Percentiles rank a stretch among this genome's conserved stretches.
Conservation (phyloP, 2,113 vertebrate species). For the Cariama cristata region DNA sequence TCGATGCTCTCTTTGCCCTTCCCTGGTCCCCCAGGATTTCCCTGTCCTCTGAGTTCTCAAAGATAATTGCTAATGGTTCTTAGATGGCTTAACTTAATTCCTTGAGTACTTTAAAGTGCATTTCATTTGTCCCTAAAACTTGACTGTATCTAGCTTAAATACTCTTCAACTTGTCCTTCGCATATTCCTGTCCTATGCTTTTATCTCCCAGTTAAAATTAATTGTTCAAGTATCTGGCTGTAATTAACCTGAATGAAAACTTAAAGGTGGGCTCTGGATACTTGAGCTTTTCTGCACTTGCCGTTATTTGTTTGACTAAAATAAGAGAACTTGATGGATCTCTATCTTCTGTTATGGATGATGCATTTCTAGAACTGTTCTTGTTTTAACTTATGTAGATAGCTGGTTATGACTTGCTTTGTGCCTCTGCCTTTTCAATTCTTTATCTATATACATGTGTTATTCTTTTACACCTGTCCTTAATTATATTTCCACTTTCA, state of each 20-base stretch:
- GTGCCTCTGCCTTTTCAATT: not conserved
- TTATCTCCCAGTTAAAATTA: not conserved
- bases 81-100: conserved; percentile 47
- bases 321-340: not conserved
- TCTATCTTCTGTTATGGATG: not conserved
- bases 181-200: not conserved
- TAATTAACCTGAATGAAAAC: not conserved
- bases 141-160: not conserved
- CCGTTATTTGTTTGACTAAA: not conserved
- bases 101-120: not conserved
- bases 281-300: not conserved
- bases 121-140: conserved; percentile 32
- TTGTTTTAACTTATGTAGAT: not conserved
- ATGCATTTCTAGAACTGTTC: not conserved
- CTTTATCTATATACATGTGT: not conserved
- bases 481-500: conserved; percentile 4
- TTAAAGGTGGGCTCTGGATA: not conserved
- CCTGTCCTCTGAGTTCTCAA: conserved; percentile 7
- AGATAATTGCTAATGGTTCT: conserved; percentile 39
- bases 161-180: conserved; percentile 17
- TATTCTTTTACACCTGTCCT: not conserved
- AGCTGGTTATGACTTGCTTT: not conserved
- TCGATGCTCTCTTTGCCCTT: not conserved
- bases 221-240: conserved; percentile 3
- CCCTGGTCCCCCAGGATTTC: not conserved